phyloP scores from a whole-genome alignment of 2,888 invertebrate species.

The Scaptomyza flava region DNA sequence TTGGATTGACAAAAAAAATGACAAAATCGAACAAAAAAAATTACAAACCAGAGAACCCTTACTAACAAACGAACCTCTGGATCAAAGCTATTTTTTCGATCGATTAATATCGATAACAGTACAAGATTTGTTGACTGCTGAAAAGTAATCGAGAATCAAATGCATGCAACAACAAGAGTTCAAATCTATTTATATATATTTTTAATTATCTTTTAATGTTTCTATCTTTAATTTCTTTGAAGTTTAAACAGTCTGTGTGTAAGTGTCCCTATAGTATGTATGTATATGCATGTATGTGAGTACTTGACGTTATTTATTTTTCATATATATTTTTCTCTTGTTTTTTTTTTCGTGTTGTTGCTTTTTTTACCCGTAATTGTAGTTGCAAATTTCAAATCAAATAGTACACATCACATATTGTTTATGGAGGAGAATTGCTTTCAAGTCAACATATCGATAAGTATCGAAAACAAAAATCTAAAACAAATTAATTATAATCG shows the following conservation, averaged over 20 bases:
- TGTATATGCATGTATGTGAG: slow-evolving; percentile 31
- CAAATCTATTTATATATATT: slow-evolving; percentile 43
- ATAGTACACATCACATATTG: slow-evolving; percentile 64
- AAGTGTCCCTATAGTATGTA: slow-evolving; percentile 10
- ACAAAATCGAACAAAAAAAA: too few species aligned
- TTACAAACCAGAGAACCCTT: too few species aligned
- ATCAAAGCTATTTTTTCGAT: slow-evolving; percentile 35
- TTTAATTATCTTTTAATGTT: slow-evolving; percentile 26
- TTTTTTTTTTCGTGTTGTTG: slow-evolving; percentile 27
- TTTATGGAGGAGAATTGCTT: slow-evolving; percentile 39
- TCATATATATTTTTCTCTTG: slow-evolving; percentile 7
- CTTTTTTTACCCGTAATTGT: slow-evolving; percentile 71
- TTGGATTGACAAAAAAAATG: slow-evolving; percentile 3
- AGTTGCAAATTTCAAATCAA: slow-evolving; percentile 69
- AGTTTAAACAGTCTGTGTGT: slow-evolving; percentile 56
- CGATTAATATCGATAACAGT: slow-evolving; percentile 22
- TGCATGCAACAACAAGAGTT: slow-evolving; percentile 60
- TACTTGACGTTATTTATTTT: slow-evolving; percentile 24
- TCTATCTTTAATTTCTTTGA: slow-evolving; percentile 1
- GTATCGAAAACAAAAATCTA: slow-evolving; percentile 3
- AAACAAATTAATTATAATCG: neutral
- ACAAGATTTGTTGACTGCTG: slow-evolving; percentile 32
- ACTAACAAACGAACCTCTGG: slow-evolving; percentile 15
- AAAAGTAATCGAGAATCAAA: slow-evolving; percentile 42
- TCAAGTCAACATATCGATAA: slow-evolving; percentile 1